Evolutionary conservation across 92 coral and sea anemone genomes (phyloP).

Genomic region (Palythoa grandis): DNA sequence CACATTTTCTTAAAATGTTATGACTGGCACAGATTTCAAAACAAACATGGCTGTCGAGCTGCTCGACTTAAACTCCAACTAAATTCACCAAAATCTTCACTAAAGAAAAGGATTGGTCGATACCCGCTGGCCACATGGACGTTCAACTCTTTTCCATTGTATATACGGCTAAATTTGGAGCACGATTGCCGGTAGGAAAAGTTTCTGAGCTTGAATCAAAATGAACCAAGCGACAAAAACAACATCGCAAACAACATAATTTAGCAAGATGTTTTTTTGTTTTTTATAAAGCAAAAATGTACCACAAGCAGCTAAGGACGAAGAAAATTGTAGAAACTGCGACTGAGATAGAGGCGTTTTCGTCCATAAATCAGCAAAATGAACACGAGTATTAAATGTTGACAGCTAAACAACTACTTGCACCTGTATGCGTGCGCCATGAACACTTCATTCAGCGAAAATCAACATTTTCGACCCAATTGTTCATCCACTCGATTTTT

Average conservation of each 20-base stretch:
- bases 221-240: slow-evolving; percentile 32
- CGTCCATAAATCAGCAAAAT: not conserved
- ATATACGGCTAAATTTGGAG: slow-evolving; percentile 12
- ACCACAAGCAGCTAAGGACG: slow-evolving; percentile 16
- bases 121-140: not conserved
- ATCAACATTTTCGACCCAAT: slow-evolving; percentile 44
- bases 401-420: slow-evolving; percentile 18
- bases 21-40: slow-evolving; percentile 5
- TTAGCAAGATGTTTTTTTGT: slow-evolving; percentile 37
- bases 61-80: not conserved
- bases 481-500: slow-evolving; percentile 33
- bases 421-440: slow-evolving; percentile 29
- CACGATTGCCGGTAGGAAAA: slow-evolving; percentile 3
- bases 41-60: slow-evolving; percentile 13
- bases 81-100: not conserved
- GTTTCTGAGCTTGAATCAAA: slow-evolving; percentile 9
- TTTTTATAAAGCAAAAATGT: slow-evolving; percentile 4
- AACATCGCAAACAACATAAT: slow-evolving; percentile 23
- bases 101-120: slow-evolving; percentile 9
- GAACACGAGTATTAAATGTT: slow-evolving; percentile 9
- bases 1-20: not conserved
- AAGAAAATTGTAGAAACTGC: slow-evolving; percentile 15
- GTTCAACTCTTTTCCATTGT: slow-evolving; percentile 7
- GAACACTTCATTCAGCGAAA: slow-evolving; percentile 17
- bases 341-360: slow-evolving; percentile 6